Conservation (phyloP, 1,140 invertebrate genomes). For the Orussus abietinus region DNA sequence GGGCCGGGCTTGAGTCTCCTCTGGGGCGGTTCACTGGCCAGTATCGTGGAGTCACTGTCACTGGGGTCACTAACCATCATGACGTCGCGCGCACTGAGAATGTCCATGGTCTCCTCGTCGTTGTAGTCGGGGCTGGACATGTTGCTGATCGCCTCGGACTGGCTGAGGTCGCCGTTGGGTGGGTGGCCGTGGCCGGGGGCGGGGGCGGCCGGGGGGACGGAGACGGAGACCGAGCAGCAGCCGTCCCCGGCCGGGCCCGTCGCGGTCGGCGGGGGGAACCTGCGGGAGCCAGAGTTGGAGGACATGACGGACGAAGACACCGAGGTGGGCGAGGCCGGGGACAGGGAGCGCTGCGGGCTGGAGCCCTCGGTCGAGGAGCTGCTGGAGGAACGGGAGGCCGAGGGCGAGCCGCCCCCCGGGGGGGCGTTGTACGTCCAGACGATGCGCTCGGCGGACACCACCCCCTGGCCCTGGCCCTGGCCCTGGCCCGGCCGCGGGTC, state of each 20-base stretch:
- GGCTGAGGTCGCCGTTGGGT: constrained; percentile 62
- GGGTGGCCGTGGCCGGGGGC: constrained; percentile 9
- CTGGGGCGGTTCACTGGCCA: constrained; percentile 72
- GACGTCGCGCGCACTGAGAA: constrained; percentile 64
- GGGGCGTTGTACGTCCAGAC: constrained; percentile 91
- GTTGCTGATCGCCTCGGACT: constrained; percentile 79
- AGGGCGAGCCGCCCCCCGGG: constrained; percentile 54
- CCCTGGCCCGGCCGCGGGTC: constrained; percentile 74
- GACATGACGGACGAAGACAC: constrained; percentile 84
- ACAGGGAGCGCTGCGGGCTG: constrained; percentile 65
- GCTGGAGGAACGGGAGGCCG: constrained; percentile 56
- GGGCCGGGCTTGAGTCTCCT: constrained; percentile 57
- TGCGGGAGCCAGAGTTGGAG: constrained; percentile 58
- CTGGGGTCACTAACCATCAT: constrained; percentile 85
- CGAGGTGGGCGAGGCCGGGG: constrained; percentile 76
- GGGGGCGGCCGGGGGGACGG: constrained; percentile 13
- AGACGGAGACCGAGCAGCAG: constrained; percentile 18
- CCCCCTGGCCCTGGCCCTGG: too few relatives aligned
- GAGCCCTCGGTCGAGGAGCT: constrained; percentile 64
- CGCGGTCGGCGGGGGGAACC: constrained; percentile 43
- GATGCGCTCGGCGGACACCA: constrained; percentile 64
- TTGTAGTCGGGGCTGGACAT: constrained; percentile 84
- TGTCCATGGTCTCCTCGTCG: constrained; percentile 66
- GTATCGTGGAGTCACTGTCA: constrained; percentile 76
- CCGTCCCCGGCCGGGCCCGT: constrained; percentile 36